Conservation (phyloP, 2,797 vertebrate species). For the Protosalanx chinensis region DNA sequence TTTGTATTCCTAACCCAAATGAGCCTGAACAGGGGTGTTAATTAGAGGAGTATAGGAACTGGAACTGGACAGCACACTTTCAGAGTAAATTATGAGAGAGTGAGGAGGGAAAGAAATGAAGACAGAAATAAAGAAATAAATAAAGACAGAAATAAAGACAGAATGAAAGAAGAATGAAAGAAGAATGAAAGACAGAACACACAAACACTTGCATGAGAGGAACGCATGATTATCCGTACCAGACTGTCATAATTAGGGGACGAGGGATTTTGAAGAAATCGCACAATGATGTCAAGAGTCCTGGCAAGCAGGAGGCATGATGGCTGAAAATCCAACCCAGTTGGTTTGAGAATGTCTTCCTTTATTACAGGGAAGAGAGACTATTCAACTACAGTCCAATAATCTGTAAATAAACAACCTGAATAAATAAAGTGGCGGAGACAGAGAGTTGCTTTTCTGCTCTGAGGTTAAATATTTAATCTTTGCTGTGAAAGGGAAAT, state of each 20-base stretch:
- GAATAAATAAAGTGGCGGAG: not conserved
- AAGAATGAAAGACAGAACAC: not conserved
- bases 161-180: not conserved
- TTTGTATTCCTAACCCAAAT: constrained; percentile 81
- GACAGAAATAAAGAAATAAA: constrained; percentile 9
- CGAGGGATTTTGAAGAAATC: constrained; percentile 64
- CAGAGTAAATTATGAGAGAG: constrained; percentile 61
- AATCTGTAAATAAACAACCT: not conserved
- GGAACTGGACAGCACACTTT: constrained; percentile 76
- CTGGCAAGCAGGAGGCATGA: constrained; percentile 32
- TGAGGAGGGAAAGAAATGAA: constrained; percentile 14
- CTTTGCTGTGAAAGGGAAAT: not conserved
- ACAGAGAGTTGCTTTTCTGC: too few relatives aligned
- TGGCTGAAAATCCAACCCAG: constrained; percentile 62
- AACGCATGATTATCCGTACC: constrained; percentile 68
- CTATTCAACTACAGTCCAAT: not conserved
- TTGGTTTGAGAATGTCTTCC: constrained; percentile 58
- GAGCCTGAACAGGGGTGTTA: constrained; percentile 79
- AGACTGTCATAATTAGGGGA: constrained; percentile 71
- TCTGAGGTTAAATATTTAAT: not conserved
- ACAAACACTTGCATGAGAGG: constrained; percentile 52
- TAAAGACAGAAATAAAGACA: constrained; percentile 1
- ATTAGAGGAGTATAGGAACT: constrained; percentile 76
- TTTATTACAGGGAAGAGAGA: not conserved
- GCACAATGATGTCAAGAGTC: constrained; percentile 61